Evolutionary conservation across 1,140 invertebrate genomes (phyloP).

Genomic region (Phortica variegata): DNA sequence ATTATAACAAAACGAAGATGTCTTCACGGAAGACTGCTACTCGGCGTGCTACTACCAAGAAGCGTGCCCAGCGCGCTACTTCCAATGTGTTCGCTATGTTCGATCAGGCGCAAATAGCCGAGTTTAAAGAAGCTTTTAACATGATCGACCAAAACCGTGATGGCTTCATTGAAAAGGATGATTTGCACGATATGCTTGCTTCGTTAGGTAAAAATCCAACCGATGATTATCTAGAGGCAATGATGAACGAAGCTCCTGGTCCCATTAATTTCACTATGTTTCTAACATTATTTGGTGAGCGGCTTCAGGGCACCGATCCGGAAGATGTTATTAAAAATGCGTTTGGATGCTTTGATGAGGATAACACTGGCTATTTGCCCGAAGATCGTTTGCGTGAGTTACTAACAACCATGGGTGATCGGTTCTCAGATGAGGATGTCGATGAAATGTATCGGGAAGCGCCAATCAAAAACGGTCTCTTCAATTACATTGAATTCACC

Average conservation of each 20-base stretch:
- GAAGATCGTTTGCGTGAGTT: constrained; percentile 91
- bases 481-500: constrained; percentile 97
- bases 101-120: constrained; percentile 95
- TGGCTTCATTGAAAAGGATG: constrained; percentile 97
- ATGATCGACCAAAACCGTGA: constrained; percentile 99
- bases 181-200: constrained; percentile 96
- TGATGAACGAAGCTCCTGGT: constrained; percentile 96
- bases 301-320: constrained; percentile 89
- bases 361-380: constrained; percentile 82
- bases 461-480: constrained; percentile 89
- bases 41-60: constrained; percentile 80
- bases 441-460: constrained; percentile 98
- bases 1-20: too few relatives aligned
- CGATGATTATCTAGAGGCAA: constrained; percentile 89
- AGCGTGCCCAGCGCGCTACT: constrained; percentile 88
- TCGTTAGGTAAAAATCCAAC: constrained; percentile 93
- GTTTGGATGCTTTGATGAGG: constrained; percentile 92
- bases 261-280: constrained; percentile 99
- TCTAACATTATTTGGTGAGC: constrained; percentile 91
- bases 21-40: constrained; percentile 86
- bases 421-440: constrained; percentile 91
- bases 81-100: constrained; percentile 99
- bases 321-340: constrained; percentile 94
- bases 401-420: constrained; percentile 94
- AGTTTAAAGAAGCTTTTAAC: constrained; percentile 98